A percentile compares a stretch with the other conserved stretches of the same genome.
phyloP scores from a whole-genome alignment of 2,113 vertebrate species.

The Sterrhoptilus dennistouni region DNA sequence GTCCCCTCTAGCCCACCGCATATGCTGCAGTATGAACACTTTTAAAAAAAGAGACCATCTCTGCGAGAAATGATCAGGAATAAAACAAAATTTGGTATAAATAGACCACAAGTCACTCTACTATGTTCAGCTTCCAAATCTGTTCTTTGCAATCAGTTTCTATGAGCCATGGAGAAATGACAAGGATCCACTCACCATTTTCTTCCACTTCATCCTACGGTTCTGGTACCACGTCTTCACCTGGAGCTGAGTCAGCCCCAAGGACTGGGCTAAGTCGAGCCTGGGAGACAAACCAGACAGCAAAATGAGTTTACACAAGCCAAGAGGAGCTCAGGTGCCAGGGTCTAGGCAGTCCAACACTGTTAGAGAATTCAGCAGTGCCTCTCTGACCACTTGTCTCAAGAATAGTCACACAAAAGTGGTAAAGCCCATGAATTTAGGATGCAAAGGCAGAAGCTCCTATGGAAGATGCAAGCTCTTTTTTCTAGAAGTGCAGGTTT shows the following conservation, averaged over 20 bases:
- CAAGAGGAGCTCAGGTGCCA: not conserved
- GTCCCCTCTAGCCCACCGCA: not conserved
- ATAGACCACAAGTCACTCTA: not conserved
- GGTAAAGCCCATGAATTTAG: not conserved
- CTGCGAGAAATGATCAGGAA: not conserved
- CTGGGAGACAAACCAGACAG: conserved; percentile 67
- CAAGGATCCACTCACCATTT: conserved; percentile 84
- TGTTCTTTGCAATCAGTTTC: not conserved
- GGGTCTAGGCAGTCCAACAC: not conserved
- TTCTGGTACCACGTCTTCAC: conserved; percentile 99
- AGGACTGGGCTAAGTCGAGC: conserved; percentile 92
- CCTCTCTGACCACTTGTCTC: not conserved
- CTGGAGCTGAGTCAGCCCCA: conserved; percentile 96
- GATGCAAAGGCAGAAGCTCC: not conserved
- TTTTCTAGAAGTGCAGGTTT: not conserved
- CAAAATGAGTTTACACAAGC: not conserved
- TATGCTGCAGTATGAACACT: not conserved
- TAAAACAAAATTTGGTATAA: not conserved
- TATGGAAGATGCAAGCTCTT: not conserved
- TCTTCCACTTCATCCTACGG: conserved; percentile 99
- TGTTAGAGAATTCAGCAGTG: not conserved
- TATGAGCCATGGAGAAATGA: not conserved
- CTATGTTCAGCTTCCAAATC: not conserved
- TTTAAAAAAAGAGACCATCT: not conserved
- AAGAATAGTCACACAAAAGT: not conserved